phyloP scores from a whole-genome alignment of 2,113 vertebrate genomes.

The Sialia sialis region DNA sequence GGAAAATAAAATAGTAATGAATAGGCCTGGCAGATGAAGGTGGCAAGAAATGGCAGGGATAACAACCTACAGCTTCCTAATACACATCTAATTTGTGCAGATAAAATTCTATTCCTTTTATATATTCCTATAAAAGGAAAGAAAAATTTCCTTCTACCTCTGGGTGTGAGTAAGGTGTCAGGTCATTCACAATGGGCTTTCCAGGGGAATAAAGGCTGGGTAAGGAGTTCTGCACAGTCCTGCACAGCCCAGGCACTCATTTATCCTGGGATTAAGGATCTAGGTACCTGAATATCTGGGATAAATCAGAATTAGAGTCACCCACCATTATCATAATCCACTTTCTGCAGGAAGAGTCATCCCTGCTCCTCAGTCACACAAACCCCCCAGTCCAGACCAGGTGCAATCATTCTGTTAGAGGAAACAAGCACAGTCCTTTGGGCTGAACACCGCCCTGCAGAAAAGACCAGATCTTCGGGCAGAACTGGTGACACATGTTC shows the following conservation, averaged over 20 bases:
- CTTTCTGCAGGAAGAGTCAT: background rate
- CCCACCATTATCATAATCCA: background rate
- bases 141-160: background rate
- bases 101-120: background rate
- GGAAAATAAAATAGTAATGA: conserved; percentile 12
- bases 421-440: background rate
- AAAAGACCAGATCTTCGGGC: background rate
- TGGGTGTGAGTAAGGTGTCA: background rate
- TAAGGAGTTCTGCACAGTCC: background rate
- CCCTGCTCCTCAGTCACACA: no score
- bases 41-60: background rate
- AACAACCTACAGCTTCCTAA: background rate
- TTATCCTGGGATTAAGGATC: background rate
- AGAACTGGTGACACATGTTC: rapidly evolving
- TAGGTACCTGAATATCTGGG: background rate
- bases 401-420: background rate
- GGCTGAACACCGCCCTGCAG: background rate
- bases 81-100: background rate
- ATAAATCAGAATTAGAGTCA: background rate
- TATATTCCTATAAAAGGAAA: background rate
- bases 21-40: background rate
- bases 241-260: background rate
- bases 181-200: background rate
- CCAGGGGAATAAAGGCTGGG: background rate
- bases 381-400: rapidly evolving